Evolutionary conservation across 2,888 invertebrate species (phyloP), one percentile per base, ranked within the genome.

Genomic region (Parnassius apollo): DNA sequence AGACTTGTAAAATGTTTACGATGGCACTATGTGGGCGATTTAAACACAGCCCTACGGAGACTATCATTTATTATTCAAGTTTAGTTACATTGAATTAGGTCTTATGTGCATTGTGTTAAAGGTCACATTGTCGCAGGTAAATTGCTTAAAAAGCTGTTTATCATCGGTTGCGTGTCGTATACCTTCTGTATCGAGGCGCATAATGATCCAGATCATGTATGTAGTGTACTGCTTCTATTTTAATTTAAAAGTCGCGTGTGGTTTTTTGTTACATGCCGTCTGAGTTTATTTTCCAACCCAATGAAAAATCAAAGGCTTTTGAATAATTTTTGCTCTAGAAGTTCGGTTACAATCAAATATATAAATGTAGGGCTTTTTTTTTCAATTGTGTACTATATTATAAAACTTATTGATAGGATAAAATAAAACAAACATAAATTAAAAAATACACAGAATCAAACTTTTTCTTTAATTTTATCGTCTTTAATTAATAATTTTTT

Each of bases 171-270:
- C 66, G 62, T 69, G 69, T 70, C 68, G 69, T 62, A 65, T 70
- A 67, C 66, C 64, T 72, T 69, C 62, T 70, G 68, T 66, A 63
- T 66, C 68, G 65, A 63, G 67, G 68, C 66, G 68, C 67, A 71
- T 77, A 73, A 76, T 77, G 72, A 74, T 76, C 74, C 70, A 69
- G 72, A 76, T 75, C 71, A 66, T 66, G 69, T 68, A 18, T 71
- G 70, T 73, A 76, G 74, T 77, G 72, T 70, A 71, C 66, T 71
- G 70, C 67, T 67, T 74, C 74, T 79, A 75, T 78, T 80, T 77
- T 75, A 64, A 71, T 75, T 74, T 67, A 57, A 53, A 49, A 73
- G 69, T 74, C 71, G 60, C 65, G 69, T 71, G 71, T 65, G 65
- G 60, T 62, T 42, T 66, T 59, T 11, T 18, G 18, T 18, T 49